phyloP scores from a whole-genome alignment of 2,113 vertebrate species.

The Pachypanchax playfairii region DNA sequence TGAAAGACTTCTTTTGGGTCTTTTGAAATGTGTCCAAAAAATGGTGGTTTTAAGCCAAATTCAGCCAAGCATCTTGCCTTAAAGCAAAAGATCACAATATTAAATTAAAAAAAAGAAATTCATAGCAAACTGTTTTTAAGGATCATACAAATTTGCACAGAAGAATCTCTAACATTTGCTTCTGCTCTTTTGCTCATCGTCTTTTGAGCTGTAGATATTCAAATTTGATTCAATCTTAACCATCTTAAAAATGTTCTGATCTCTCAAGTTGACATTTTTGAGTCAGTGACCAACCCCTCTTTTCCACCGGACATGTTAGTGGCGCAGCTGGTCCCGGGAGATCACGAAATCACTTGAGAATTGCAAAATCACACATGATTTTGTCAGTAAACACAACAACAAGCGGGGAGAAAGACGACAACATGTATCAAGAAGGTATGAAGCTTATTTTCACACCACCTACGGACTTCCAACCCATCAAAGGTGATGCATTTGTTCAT shows the following conservation, averaged over 20 bases:
- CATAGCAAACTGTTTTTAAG: constrained; percentile 32
- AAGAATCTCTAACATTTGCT: constrained; percentile 31
- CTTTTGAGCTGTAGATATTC: constrained; percentile 12
- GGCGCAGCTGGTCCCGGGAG: too few relatives aligned
- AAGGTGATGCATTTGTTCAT: too few relatives aligned
- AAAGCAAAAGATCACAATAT: constrained; percentile 52
- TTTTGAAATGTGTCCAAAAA: constrained; percentile 34
- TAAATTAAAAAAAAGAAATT: constrained; percentile 58
- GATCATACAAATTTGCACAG: constrained; percentile 42
- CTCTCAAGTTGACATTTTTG: constrained; percentile 1
- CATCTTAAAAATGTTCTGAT: background rate
- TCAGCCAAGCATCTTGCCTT: constrained; percentile 13
- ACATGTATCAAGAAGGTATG: too few relatives aligned
- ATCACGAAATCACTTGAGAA: too few relatives aligned
- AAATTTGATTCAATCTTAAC: background rate
- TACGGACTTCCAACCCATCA: too few relatives aligned
- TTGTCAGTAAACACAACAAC: too few relatives aligned
- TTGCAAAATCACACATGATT: too few relatives aligned
- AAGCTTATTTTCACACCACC: too few relatives aligned
- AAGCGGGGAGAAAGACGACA: too few relatives aligned
- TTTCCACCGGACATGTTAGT: too few relatives aligned
- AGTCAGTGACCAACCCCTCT: background rate
- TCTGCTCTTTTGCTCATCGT: constrained; percentile 33
- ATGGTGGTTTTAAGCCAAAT: constrained; percentile 40
- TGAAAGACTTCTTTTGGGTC: constrained; percentile 10